Percentiles rank a stretch among this genome's conserved stretches.
Evolutionary conservation across 2,888 invertebrate species (phyloP).

Genomic region (Eulithis prunata): DNA sequence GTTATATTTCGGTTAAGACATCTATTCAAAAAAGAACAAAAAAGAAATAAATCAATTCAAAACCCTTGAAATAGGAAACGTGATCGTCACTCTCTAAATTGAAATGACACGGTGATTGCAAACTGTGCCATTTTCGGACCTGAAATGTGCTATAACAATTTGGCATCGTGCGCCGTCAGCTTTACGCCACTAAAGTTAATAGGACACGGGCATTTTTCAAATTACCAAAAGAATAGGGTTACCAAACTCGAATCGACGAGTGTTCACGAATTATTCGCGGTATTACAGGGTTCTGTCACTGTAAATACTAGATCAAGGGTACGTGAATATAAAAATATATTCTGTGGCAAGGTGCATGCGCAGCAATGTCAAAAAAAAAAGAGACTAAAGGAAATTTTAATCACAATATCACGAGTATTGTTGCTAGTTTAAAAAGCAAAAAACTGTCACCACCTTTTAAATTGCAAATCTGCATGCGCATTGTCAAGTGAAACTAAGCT

Average conservation of each 20-base stretch:
- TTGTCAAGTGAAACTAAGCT: neutral
- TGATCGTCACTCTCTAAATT: slow-evolving; percentile 14
- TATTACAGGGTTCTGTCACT: slow-evolving; percentile 37
- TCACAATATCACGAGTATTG: too few relatives aligned
- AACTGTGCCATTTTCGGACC: slow-evolving; percentile 43
- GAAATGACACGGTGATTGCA: slow-evolving; percentile 46
- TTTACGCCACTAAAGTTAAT: slow-evolving; percentile 18
- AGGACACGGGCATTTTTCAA: slow-evolving; percentile 29
- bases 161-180: slow-evolving; percentile 31
- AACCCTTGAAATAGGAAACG: slow-evolving; percentile 1
- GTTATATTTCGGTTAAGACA: too few relatives aligned
- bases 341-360: too few relatives aligned
- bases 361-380: too few relatives aligned
- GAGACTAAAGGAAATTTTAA: too few relatives aligned
- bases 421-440: too few relatives aligned
- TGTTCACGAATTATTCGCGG: slow-evolving; percentile 42
- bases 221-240: slow-evolving; percentile 36
- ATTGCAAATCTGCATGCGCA: neutral
- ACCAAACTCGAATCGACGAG: slow-evolving; percentile 13
- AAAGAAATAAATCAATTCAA: neutral
- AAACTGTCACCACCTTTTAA: too few relatives aligned
- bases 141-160: slow-evolving; percentile 19
- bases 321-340: too few relatives aligned
- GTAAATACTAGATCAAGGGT: too few relatives aligned
- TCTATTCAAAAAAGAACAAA: too few relatives aligned